A percentile compares a stretch with the other conserved stretches of the same genome.
Conservation (phyloP, 2,888 invertebrate genomes). For the Caradrina kadenii region DNA sequence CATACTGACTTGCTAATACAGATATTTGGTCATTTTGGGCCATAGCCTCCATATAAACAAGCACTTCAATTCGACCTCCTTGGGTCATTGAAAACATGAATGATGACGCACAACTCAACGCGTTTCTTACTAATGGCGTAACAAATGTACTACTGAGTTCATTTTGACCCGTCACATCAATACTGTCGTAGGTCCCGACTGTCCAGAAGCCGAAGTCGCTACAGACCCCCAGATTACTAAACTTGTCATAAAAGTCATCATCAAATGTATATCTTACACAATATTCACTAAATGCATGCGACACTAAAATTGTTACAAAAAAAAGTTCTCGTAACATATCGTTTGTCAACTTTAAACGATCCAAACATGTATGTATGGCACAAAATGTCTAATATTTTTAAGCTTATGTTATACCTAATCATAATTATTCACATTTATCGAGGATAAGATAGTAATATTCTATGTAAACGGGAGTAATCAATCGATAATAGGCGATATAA, state of each 20-base stretch:
- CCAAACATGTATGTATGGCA: slow-evolving; percentile 60
- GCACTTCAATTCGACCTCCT: slow-evolving; percentile 72
- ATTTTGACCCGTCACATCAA: slow-evolving; percentile 62
- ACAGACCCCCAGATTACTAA: slow-evolving; percentile 66
- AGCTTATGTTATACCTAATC: slow-evolving; percentile 62
- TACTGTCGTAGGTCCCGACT: slow-evolving; percentile 60
- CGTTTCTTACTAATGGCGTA: slow-evolving; percentile 39
- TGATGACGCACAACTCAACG: slow-evolving; percentile 65
- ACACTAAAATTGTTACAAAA: slow-evolving; percentile 52
- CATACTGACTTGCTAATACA: slow-evolving; percentile 68
- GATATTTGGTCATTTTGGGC: slow-evolving; percentile 65
- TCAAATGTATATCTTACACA: slow-evolving; percentile 75
- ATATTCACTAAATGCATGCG: slow-evolving; percentile 64
- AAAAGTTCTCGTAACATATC: slow-evolving; percentile 59
- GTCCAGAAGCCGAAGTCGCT: slow-evolving; percentile 61
- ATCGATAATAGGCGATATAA: slow-evolving; percentile 56
- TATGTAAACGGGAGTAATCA: slow-evolving; percentile 63
- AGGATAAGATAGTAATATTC: slow-evolving; percentile 71
- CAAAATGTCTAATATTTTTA: slow-evolving; percentile 62
- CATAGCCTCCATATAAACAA: slow-evolving; percentile 68
- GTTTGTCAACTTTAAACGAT: slow-evolving; percentile 34
- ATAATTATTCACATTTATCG: slow-evolving; percentile 63
- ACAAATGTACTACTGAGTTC: slow-evolving; percentile 67
- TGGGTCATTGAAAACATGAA: slow-evolving; percentile 67
- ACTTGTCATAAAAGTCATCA: slow-evolving; percentile 66